Base-by-base conservation (phyloP, 1,140 invertebrate genomes). In the Sitodiplosis mosellana region DNA sequence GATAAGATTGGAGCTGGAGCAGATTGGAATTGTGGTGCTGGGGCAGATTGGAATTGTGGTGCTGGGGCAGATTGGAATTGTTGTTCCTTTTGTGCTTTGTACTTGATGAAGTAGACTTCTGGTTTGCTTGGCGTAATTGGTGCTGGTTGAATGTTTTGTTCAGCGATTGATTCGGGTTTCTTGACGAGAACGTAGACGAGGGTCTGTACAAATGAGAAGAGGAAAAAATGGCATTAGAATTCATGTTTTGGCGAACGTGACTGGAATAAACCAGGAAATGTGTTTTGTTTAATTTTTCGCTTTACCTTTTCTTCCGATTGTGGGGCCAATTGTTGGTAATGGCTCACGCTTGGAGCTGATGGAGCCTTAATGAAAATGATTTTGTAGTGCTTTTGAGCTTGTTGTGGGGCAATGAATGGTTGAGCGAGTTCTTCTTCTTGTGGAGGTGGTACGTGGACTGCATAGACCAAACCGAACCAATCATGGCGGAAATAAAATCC, bases 291-390 rank as follows among this genome's bases (percentile, higher is more conserved):
- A 10, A 27, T 27, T 27, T 27, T n/a, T n/a, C n/a, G n/a, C n/a
- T n/a, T 27, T 27, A 27, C 27, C 71, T 87, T 89, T 64, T 87
- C 81, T 66, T 85, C 81, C 62, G 83, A 81, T 63, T 85, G 82
- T 48, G 77, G 73, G 33, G 81, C 27, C 27, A 27, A 27, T 27
- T 27, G 27, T 27, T 27, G 27, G 72, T 41, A 81, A 80, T 4
- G 79, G 45, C 76, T 76, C 49, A 80, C 76, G 27, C 79, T 75
- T 44, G 80, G 78, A 53, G 79, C 73, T 42, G 78, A 74, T 45
- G 83, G 82, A 22, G 83, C 81, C 72, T 85, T 85, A 63, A 87
- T 85, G 75, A 86, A 85, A 58, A 88, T 84, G 59, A 87, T 87
- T 64, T 84, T 83, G 70, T 85, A 85, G 65, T 87, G 81, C 55